Evolutionary conservation across 2,888 invertebrate genomes (phyloP).

Genomic region (Anagyrus pseudococci): DNA sequence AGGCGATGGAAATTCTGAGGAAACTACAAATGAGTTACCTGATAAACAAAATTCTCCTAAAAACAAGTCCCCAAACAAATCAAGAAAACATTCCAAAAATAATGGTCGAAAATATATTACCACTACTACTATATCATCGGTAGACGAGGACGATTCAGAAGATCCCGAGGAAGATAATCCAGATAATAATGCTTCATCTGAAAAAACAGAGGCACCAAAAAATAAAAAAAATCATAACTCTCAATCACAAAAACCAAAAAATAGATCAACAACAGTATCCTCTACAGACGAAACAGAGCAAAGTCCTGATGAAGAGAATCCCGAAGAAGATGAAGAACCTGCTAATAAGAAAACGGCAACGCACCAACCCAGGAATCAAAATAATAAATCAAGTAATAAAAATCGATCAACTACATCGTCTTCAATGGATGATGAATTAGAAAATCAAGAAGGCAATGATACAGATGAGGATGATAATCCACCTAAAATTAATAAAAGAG

Average conservation of each 20-base stretch:
- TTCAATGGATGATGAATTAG: neutral
- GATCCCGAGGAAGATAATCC: neutral
- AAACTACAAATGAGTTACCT: too few relatives aligned
- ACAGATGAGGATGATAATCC: neutral
- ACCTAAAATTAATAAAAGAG: neutral
- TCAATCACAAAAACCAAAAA: neutral
- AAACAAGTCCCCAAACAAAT: too few relatives aligned
- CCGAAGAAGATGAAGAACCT: neutral
- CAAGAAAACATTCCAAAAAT: too few relatives aligned
- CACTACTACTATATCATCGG: neutral
- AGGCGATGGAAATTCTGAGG: too few relatives aligned
- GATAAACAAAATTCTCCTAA: too few relatives aligned
- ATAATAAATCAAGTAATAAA: neutral
- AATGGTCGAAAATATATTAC: too few relatives aligned
- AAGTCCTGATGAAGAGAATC: neutral
- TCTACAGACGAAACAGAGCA: neutral
- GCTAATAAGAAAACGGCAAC: neutral
- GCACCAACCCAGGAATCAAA: neutral
- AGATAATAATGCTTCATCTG: neutral
- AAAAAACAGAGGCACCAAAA: neutral
- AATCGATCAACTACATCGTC: neutral
- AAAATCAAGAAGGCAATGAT: neutral
- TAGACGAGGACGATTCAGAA: neutral
- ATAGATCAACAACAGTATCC: neutral
- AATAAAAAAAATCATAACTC: neutral